A percentile compares a stretch with the other conserved stretches of the same genome.
Evolutionary conservation across 2,113 vertebrate genomes (phyloP).

Genomic region (Myanophis thanlyinensis): DNA sequence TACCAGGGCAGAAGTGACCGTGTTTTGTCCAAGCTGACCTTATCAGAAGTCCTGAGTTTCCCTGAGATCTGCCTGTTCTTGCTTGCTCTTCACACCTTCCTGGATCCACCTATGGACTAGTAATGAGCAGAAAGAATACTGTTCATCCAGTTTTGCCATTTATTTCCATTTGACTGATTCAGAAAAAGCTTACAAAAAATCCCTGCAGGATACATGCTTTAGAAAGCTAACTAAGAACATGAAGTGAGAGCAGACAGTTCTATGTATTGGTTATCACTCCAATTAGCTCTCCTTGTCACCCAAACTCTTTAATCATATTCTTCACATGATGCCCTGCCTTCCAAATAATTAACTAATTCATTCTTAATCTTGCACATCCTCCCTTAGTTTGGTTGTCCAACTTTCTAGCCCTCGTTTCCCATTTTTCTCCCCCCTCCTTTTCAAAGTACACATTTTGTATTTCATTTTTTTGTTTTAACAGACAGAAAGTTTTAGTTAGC

Average conservation of each 20-base stretch:
- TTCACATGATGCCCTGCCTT: not conserved
- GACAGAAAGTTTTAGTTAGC: not conserved
- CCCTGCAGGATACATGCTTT: not conserved
- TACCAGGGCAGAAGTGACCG: too few species aligned
- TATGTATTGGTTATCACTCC: not conserved
- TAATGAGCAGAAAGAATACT: not conserved
- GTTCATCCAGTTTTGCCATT: not conserved
- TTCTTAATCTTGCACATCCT: not conserved
- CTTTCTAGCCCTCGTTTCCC: not conserved
- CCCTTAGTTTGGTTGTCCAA: not conserved
- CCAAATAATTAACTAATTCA: not conserved
- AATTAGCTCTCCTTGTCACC: not conserved
- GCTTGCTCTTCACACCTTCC: not conserved
- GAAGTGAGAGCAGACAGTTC: not conserved
- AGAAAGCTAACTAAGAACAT: not conserved
- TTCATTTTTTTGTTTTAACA: not conserved
- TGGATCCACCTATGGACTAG: not conserved
- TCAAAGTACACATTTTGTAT: not conserved
- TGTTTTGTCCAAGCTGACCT: not conserved
- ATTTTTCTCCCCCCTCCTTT: not conserved
- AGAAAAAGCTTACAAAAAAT: not conserved
- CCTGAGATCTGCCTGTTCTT: not conserved
- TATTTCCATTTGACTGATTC: not conserved
- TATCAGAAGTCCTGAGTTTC: not conserved
- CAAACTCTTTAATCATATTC: not conserved